These are phyloP conservation scores for Ormyrus thymus DNA, from an alignment of 2,888 invertebrate genomes.

Conservation along the genomic window DNA sequence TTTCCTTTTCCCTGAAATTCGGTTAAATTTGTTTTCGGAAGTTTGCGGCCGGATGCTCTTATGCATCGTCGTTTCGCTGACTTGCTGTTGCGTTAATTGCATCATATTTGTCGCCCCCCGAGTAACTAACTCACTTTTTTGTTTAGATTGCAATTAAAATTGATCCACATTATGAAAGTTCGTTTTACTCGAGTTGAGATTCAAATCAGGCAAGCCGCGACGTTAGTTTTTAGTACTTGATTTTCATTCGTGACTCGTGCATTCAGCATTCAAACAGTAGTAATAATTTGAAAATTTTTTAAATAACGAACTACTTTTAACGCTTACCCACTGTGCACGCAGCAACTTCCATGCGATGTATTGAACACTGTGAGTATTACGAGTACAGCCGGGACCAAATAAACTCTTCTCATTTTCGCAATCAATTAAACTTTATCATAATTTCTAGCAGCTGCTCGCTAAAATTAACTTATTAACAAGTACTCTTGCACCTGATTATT, in stretches of 20 bases:
- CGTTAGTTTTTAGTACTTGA: neutral
- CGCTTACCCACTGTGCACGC: constrained; percentile 23
- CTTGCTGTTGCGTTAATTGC: constrained; percentile 11
- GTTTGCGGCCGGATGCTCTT: neutral
- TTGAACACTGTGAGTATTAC: constrained; percentile 10
- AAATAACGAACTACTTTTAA: neutral
- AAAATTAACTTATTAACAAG: no score
- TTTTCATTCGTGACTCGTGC: neutral
- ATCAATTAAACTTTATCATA: constrained; percentile 22
- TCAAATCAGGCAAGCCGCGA: no score
- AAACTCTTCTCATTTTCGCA: constrained; percentile 43
- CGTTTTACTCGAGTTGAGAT: no score
- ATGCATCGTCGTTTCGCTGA: constrained; percentile 25
- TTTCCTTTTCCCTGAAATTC: neutral
- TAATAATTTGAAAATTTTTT: neutral
- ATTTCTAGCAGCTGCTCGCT: neutral
- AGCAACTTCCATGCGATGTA: neutral
- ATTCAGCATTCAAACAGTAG: neutral
- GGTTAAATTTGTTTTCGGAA: constrained; percentile 24
- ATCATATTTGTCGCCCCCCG: constrained; percentile 16
- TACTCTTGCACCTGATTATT: no score
- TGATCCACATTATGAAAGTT: neutral
- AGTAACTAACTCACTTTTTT: constrained; percentile 28
- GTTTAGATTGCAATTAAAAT: constrained; percentile 17
- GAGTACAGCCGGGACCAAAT: constrained; percentile 16